Evolutionary conservation across 2,888 invertebrate genomes (phyloP).

Genomic region (Ptilodon capucinus): DNA sequence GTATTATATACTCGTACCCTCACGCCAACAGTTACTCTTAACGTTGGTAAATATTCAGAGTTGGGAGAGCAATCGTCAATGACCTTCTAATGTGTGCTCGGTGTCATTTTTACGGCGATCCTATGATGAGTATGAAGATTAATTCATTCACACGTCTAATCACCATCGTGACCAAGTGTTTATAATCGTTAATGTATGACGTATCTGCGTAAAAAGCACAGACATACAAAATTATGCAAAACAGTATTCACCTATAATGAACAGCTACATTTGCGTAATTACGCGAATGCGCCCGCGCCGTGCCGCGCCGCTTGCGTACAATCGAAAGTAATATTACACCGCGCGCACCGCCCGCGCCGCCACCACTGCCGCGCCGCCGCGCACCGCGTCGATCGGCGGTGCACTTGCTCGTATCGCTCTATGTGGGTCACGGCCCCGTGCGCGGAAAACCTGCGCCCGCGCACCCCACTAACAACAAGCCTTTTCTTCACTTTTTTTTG

Average conservation of each 20-base stretch:
- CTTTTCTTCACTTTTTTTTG: constrained; percentile 33
- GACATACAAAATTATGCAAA: constrained; percentile 3
- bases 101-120: no score
- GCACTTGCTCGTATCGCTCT: constrained; percentile 31
- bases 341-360: background rate
- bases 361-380: no score
- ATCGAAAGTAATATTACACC: constrained; percentile 28
- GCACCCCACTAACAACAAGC: constrained; percentile 20
- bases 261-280: constrained; percentile 16
- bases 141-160: no score
- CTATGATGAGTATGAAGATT: no score
- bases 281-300: constrained; percentile 5
- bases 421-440: constrained; percentile 36
- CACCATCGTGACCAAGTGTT: no score
- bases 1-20: constrained; percentile 6
- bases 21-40: no score
- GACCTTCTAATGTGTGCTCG: no score
- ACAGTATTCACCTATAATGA: background rate
- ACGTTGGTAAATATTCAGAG: no score
- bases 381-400: constrained; percentile 2
- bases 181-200: no score
- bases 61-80: no score
- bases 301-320: constrained; percentile 11
- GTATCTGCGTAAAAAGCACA: no score
- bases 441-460: constrained; percentile 21